These are phyloP conservation scores for Nerophis ophidion DNA, from an alignment of 2,113 vertebrate species.

Conservation along the genomic window DNA sequence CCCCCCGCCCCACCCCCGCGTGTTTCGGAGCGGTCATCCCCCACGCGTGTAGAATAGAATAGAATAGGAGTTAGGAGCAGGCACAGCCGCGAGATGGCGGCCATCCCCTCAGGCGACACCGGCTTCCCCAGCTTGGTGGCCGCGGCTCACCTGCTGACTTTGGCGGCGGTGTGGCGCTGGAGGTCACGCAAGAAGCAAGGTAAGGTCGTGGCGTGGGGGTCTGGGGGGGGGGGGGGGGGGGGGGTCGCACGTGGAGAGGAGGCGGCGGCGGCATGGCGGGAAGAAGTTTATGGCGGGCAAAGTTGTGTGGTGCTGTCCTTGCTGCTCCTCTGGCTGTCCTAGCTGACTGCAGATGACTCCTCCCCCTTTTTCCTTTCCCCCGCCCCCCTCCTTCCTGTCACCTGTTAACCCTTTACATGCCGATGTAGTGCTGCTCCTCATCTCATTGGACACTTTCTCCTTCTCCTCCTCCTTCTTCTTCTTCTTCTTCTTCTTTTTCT, in stretches of 20 bases:
- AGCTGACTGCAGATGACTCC: constrained; percentile 20
- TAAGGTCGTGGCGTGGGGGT: constrained; percentile 53
- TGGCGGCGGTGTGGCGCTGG: constrained; percentile 81
- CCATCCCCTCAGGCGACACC: constrained; percentile 71
- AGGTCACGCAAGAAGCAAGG: constrained; percentile 66
- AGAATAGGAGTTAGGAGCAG: constrained; percentile 31
- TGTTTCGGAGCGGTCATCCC: neutral
- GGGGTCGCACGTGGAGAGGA: neutral
- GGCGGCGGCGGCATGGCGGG: no score
- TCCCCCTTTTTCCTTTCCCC: constrained; percentile 18
- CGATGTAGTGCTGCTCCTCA: constrained; percentile 6
- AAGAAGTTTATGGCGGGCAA: neutral
- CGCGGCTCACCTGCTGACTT: constrained; percentile 76
- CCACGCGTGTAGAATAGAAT: constrained; percentile 46
- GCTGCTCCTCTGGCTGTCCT: constrained; percentile 4
- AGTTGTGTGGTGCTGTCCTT: neutral
- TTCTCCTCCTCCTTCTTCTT: neutral
- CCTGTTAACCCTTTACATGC: constrained; percentile 70
- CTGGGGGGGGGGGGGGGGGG: no score
- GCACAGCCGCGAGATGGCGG: constrained; percentile 71
- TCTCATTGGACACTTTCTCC: neutral
- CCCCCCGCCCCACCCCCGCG: neutral
- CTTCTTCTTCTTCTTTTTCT: neutral
- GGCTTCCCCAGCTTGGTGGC: constrained; percentile 86
- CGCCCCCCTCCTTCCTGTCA: constrained; percentile 50